Evolutionary conservation across 2,113 vertebrate genomes (phyloP).

Genomic region (Thunnus maccoyii): DNA sequence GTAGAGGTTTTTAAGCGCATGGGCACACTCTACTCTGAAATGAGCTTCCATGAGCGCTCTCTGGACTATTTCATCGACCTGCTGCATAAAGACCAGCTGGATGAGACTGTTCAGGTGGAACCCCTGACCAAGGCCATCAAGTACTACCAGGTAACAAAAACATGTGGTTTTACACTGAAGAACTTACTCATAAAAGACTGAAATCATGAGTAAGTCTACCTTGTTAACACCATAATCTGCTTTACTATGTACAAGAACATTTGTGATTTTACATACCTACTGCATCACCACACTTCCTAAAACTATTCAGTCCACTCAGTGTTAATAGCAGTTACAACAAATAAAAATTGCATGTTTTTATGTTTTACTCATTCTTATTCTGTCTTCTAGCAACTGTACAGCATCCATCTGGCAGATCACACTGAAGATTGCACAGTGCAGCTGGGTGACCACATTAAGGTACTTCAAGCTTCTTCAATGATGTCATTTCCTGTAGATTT

Average conservation of each 20-base stretch:
- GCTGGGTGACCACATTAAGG: conserved; percentile 94
- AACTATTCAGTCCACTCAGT: no score
- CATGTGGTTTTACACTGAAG: not conserved
- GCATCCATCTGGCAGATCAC: conserved; percentile 94
- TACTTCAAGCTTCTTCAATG: conserved; percentile 31
- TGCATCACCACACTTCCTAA: not conserved
- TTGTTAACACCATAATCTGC: not conserved
- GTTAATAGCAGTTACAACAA: no score
- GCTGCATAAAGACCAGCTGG: conserved; percentile 96
- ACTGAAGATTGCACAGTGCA: conserved; percentile 94
- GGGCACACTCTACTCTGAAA: conserved; percentile 94
- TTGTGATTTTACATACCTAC: not conserved
- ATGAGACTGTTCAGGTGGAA: conserved; percentile 96
- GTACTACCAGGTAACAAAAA: conserved; percentile 93
- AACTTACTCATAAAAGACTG: no score
- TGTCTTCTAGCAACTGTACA: conserved; percentile 91
- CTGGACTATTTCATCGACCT: conserved; percentile 96
- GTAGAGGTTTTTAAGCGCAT: conserved; percentile 97
- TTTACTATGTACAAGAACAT: not conserved
- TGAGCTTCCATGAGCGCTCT: conserved; percentile 96
- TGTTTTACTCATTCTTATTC: conserved; percentile 1
- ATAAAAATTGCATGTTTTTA: no score
- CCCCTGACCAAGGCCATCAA: conserved; percentile 98
- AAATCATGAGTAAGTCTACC: no score
- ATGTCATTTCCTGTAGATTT: no score